Evolutionary conservation across 2,888 invertebrate species (phyloP), one percentile per base, ranked within the genome.

Genomic region (Drosophila tripunctata): DNA sequence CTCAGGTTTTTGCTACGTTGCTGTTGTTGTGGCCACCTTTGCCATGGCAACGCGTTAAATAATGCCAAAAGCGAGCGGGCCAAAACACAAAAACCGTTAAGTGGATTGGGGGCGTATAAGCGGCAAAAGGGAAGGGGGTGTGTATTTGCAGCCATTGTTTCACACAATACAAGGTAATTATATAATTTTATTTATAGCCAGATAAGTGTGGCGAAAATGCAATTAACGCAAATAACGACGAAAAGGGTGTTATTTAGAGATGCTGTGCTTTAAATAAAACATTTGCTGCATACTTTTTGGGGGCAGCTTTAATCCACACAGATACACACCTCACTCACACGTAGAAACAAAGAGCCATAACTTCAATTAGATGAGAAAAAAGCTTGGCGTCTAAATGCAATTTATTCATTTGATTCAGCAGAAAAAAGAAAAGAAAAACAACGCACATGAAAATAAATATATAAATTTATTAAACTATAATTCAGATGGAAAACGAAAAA

Each of bases 131-230:
- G 1, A 10, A 17, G 15, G 14, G 15, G 27, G 38, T 40, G 19
- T 50, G 51, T 51, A 36, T 41, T 45, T 41, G 60, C 40, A 40
- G 48, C 56, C 54, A 52, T 54, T 62, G 64, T 66, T 66, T 47
- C 67, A 70, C 68, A 82, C 86, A 84, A 87, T 82, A 65, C 83
- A 73, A 76, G 86, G 84, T 84, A 84, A 84, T 84, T 84, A 88
- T 84, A 84, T 88, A 86, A 88, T 84, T 87, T 84, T 84, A 84
- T 84, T 84, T 84, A 84, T 88, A 69, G 86, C 80, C 83, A 88
- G 86, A 84, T 88, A 84, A 88, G 70, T 83, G 86, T 75, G 79
- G 79, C 71, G 79, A 79, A 86, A 88, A 86, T 87, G 82, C 82
- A 82, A 82, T 87, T 87, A 82, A 85, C 74, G 54, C 54, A 58